Evolutionary conservation across 2,797 vertebrate species (phyloP).

Genomic region (Clangula hyemalis): DNA sequence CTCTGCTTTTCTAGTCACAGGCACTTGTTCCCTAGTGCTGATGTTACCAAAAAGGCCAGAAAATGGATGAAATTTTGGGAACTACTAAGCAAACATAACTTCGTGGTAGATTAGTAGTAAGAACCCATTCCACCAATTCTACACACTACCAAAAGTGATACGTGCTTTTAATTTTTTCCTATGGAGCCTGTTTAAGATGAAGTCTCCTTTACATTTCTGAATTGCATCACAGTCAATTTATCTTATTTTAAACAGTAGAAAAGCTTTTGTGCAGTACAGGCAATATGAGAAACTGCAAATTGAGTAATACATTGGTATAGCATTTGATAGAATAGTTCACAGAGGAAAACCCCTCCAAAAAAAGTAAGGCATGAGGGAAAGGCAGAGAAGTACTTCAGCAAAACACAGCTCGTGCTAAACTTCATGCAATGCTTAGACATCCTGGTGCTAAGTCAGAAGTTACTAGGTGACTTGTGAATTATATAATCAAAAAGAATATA

Average conservation of each 20-base stretch:
- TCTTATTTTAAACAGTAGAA: background rate
- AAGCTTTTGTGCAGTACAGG: background rate
- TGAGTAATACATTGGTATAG: background rate
- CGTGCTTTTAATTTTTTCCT: background rate
- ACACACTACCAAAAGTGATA: background rate
- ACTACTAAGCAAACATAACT: background rate
- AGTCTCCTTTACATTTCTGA: background rate
- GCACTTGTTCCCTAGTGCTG: background rate
- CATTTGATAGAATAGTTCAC: background rate
- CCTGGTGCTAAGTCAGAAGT: background rate
- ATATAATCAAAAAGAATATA: background rate
- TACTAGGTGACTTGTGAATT: background rate
- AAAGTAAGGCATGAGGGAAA: background rate
- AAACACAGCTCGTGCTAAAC: background rate
- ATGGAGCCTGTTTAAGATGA: background rate
- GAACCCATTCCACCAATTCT: background rate
- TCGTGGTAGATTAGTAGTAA: background rate
- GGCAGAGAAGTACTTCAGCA: background rate
- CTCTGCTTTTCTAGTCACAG: background rate
- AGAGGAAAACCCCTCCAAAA: background rate
- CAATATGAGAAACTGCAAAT: background rate
- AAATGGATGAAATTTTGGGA: background rate
- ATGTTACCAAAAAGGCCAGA: background rate
- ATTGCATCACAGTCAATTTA: background rate
- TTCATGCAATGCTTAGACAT: background rate